A percentile compares a stretch with the other conserved stretches of the same genome.
These are phyloP conservation scores for Zaprionus nigranus DNA, from an alignment of 1,140 invertebrate genomes.

Conservation along the genomic window DNA sequence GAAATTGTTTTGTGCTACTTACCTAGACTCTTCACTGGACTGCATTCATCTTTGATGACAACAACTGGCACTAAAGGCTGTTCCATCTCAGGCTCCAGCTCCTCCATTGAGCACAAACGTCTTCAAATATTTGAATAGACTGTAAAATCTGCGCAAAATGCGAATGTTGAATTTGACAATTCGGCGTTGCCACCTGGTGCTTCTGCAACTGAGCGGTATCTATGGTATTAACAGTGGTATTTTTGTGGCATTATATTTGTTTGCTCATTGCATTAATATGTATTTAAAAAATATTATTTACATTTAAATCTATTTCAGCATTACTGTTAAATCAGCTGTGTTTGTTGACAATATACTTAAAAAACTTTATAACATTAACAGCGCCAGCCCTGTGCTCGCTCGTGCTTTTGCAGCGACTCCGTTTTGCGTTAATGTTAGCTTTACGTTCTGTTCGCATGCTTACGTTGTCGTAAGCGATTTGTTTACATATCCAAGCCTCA, in stretches of 20 bases:
- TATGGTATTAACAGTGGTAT: no score
- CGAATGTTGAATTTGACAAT: neutral
- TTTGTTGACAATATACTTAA: neutral
- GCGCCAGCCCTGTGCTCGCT: neutral
- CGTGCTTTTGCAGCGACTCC: neutral
- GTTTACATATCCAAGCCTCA: constrained; percentile 41
- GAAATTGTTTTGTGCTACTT: neutral
- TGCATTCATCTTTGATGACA: neutral
- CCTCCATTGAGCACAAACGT: neutral
- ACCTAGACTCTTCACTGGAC: neutral
- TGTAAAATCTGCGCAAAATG: neutral
- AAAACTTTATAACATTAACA: neutral
- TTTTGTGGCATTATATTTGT: no score
- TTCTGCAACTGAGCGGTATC: no score
- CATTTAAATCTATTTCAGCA: neutral
- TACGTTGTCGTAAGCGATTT: constrained; percentile 30
- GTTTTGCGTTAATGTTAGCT: neutral
- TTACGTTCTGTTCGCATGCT: constrained; percentile 9
- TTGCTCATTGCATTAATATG: no score
- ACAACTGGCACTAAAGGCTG: neutral
- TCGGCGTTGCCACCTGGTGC: neutral
- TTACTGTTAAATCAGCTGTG: neutral
- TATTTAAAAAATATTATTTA: no score
- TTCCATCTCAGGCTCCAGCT: neutral
- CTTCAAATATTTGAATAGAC: neutral